Base-by-base conservation (phyloP, 2,113 vertebrate species). In the Clupea harengus region DNA sequence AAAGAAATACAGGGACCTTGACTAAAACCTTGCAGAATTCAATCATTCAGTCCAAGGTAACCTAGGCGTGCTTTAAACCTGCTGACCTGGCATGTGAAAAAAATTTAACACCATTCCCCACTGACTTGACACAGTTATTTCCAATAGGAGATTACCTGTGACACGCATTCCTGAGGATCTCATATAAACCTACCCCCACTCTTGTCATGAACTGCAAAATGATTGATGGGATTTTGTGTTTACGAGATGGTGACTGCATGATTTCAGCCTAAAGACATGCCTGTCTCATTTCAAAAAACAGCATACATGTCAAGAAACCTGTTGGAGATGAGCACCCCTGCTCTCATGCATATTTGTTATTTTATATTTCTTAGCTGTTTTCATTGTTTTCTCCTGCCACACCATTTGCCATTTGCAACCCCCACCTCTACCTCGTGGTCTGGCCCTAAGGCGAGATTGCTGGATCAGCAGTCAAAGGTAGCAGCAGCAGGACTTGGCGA, bases 161-260 rank as follows among this genome's bases (percentile, higher is more conserved):
- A 78, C 72, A 78, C 17, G 72, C 28, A 78, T 78, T 78, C 72
- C 72, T 44, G 32, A 78, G 72, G 32, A 78, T 78, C 72, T 78
- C 32, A 39, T 78, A 78, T 78, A 78, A 78, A 78, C 72, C 72
- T 39, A 32, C 72, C 32, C 60, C 72, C 28, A 28, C 72, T 17
- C 72, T 15, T 39, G 11, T 78, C 25, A 78, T 17, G 39, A 78
- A 78, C 28, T 39, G 72, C 4, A 32, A 32, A 78, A 44, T 78
- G 72, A 78, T 78, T 78, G 72, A 78, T 78, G 72, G 28, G 72
- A 78, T 78, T 39, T 32, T 78, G 64, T 72, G 32, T 78, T 78
- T 78, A 78, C 72, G 25, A 32, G 72, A 32, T 32, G 28, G 72
- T 39, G 72, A 78, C 25, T 78, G 39, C 72, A 78, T 39, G 32